Evolutionary conservation across 2,113 vertebrate genomes (phyloP).

Genomic region (Psilopsiagon aymara): DNA sequence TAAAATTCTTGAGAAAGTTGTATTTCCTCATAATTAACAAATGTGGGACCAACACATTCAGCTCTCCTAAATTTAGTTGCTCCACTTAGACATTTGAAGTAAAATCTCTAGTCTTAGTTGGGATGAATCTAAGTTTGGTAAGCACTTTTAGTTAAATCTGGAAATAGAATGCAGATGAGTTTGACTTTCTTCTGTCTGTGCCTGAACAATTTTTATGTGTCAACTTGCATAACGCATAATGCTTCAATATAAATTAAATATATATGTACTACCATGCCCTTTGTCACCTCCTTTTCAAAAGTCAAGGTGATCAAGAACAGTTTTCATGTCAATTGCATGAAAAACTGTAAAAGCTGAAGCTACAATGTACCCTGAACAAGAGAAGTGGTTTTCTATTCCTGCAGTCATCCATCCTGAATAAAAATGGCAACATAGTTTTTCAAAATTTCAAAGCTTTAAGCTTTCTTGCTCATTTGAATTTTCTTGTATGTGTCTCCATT

Average conservation of each 20-base stretch:
- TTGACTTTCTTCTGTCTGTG: not conserved
- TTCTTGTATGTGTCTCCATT: not conserved
- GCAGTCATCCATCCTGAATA: not conserved
- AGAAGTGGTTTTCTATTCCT: not conserved
- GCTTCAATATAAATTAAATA: not conserved
- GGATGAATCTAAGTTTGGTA: not conserved
- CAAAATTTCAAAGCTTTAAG: not conserved
- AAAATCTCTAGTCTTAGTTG: not conserved
- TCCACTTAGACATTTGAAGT: not conserved
- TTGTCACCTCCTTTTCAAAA: not conserved
- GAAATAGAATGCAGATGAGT: not conserved
- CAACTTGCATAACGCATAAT: not conserved
- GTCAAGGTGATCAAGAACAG: not conserved
- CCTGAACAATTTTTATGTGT: not conserved
- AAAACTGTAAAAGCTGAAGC: not conserved
- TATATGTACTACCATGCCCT: not conserved
- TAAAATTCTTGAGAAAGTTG: not conserved
- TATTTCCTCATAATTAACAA: not conserved
- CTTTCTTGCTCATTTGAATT: not conserved
- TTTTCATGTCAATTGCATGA: not conserved
- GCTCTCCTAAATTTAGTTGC: not conserved
- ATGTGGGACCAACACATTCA: not conserved
- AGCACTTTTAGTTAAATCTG: not conserved
- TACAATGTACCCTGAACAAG: not conserved
- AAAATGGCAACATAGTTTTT: not conserved